phyloP scores from a whole-genome alignment of 2,113 vertebrate genomes.

The Carollia perspicillata region DNA sequence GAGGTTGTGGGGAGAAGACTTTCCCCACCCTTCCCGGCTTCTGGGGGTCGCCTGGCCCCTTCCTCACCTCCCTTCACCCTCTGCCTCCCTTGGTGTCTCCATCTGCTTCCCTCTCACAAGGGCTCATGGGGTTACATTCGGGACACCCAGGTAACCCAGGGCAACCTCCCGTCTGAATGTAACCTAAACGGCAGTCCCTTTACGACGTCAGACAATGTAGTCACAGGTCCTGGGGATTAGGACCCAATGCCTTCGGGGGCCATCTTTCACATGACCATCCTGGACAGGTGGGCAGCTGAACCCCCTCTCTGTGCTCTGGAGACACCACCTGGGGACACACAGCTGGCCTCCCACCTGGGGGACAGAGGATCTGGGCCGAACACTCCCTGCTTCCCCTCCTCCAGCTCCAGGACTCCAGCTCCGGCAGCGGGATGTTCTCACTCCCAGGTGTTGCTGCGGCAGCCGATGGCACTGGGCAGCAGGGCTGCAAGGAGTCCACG shows the following conservation, averaged over 20 bases:
- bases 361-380: not conserved
- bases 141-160: rapidly evolving
- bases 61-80: not conserved
- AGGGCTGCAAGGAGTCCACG: too few relatives aligned
- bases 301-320: not conserved
- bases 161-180: not conserved
- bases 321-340: not conserved
- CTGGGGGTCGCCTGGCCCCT: rapidly evolving
- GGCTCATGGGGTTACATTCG: not conserved
- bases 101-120: not conserved
- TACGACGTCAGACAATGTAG: not conserved
- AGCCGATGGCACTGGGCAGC: not conserved
- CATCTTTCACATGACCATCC: rapidly evolving
- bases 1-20: not conserved
- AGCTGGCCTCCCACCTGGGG: not conserved
- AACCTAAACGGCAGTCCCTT: not conserved
- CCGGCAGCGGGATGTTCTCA: too few relatives aligned
- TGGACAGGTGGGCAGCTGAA: not conserved
- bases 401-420: not conserved
- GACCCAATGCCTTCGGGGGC: too few relatives aligned
- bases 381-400: too few relatives aligned
- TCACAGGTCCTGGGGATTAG: not conserved
- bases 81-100: rapidly evolving
- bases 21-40: not conserved
- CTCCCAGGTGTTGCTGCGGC: not conserved